A percentile compares a stretch with the other conserved stretches of the same genome.
Evolutionary conservation across 2,888 invertebrate genomes (phyloP).

Genomic region (Melinopterus prodromus): DNA sequence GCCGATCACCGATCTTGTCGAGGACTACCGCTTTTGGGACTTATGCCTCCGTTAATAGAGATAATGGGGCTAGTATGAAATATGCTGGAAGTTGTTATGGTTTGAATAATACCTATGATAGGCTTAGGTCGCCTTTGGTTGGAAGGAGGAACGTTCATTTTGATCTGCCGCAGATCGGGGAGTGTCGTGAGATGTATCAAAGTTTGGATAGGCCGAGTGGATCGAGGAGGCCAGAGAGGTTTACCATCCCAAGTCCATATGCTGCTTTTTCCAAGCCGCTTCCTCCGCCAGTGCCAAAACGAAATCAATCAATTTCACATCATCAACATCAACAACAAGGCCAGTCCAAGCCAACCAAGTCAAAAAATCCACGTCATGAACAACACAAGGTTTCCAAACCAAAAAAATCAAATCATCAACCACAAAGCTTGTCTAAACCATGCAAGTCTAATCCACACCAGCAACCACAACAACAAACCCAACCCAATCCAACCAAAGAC

Average conservation of each 20-base stretch:
- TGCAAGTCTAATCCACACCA: neutral
- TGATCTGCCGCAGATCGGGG: constrained; percentile 28
- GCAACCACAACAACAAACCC: constrained; percentile 9
- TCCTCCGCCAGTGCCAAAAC: neutral
- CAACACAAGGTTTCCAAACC: neutral
- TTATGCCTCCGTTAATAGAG: constrained; percentile 37
- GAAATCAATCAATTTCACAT: neutral
- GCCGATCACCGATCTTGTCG: constrained; percentile 42
- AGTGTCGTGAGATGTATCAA: neutral
- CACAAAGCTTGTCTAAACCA: neutral
- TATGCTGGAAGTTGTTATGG: constrained; percentile 31
- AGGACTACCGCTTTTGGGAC: constrained; percentile 42
- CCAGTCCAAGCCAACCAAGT: neutral
- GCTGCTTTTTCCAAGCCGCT: neutral
- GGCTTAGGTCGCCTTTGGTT: constrained; percentile 22
- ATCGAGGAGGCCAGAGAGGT: neutral
- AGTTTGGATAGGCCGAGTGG: neutral
- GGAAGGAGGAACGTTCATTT: constrained; percentile 32
- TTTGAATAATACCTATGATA: constrained; percentile 28
- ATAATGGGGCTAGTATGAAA: constrained; percentile 24
- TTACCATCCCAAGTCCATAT: neutral
- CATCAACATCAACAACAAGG: neutral
- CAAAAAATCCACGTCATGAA: neutral
- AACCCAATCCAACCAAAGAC: neutral
- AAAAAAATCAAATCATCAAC: neutral